Percentiles rank a stretch among this genome's conserved stretches.
Evolutionary conservation across 1,140 invertebrate genomes (phyloP).

Genomic region (Laupala kohalensis): DNA sequence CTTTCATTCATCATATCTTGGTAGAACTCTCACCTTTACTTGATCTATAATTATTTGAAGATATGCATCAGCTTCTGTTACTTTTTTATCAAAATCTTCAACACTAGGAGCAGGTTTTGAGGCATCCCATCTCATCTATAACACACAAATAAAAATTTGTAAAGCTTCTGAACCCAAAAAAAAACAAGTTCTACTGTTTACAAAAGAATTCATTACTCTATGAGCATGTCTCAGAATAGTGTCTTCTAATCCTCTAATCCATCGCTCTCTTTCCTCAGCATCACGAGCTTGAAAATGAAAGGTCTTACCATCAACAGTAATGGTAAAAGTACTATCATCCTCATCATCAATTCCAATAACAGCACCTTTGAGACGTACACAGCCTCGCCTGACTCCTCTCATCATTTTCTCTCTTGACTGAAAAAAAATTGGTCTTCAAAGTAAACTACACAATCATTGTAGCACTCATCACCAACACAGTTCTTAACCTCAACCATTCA

Average conservation of each 20-base stretch:
- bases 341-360: slow-evolving; percentile 98
- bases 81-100: slow-evolving; percentile 76
- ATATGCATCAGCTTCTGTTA: slow-evolving; percentile 91
- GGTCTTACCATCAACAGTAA: slow-evolving; percentile 96
- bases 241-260: slow-evolving; percentile 89
- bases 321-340: slow-evolving; percentile 97
- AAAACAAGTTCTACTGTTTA: not conserved
- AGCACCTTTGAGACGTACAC: slow-evolving; percentile 84
- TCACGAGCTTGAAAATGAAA: slow-evolving; percentile 98
- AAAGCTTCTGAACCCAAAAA: not conserved
- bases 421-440: slow-evolving; percentile 25
- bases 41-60: slow-evolving; percentile 93
- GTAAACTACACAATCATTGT: not conserved
- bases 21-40: slow-evolving; percentile 46
- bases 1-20: no score
- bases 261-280: slow-evolving; percentile 84
- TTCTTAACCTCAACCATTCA: not conserved
- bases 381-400: slow-evolving; percentile 85
- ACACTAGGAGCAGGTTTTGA: slow-evolving; percentile 44
- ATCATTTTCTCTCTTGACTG: slow-evolving; percentile 99
- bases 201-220: slow-evolving; percentile 28
- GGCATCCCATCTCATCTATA: slow-evolving; percentile 41
- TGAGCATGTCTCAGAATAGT: slow-evolving; percentile 74
- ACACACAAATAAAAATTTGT: not conserved
- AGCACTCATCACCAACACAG: not conserved